Base-by-base conservation (phyloP, 2,888 invertebrate species). In the Latheticus oryzae region DNA sequence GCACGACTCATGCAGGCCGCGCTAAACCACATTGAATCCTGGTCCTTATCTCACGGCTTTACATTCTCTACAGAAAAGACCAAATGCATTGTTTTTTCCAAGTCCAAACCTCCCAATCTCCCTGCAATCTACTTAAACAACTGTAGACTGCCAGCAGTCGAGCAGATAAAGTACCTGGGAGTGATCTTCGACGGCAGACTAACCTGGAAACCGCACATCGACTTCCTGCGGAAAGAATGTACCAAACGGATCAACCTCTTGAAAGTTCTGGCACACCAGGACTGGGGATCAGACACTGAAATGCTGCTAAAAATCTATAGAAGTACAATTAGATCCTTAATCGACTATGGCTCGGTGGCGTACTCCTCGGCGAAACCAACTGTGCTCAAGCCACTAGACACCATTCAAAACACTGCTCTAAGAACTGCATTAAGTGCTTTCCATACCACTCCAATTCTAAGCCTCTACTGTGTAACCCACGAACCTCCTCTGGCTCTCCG, bases 251-350 rank as follows among this genome's bases (percentile, higher is more conserved):
- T 45, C 9, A 28, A 30, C 5, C 5, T 55, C 1, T 17, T 55
- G 33, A 55, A 55, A 38, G 38, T 35, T 19, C 32, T 55, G 5
- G 37, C 54, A 3, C 16, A 38, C 30, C n/a, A 35, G 26, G 2
- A 2, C 5, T 54, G 45, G 54, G 43, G 33, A 32, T 23, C 30
- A 5, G 42, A 30, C 12, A 43, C 38, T 13, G 28, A 16, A 2
- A 24, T 15, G 24, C 8, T 37, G 16, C 24, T 32, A 11, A 7
- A 3, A n/a, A 47, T 47, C 15, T 47, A 47, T 21, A 47, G n/a
- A 30, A 12, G 8, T 9, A 12, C 33, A 7, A 33, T 47, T 4
- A 15, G 47, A 16, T n/a, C 33, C 4, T 11, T 8, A n/a, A 32
- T 47, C 4, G 11, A 47, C 11, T 47, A 47, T 16, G 47, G 33